Base-by-base conservation (phyloP, 2,888 invertebrate genomes). In the Erebia ligea region DNA sequence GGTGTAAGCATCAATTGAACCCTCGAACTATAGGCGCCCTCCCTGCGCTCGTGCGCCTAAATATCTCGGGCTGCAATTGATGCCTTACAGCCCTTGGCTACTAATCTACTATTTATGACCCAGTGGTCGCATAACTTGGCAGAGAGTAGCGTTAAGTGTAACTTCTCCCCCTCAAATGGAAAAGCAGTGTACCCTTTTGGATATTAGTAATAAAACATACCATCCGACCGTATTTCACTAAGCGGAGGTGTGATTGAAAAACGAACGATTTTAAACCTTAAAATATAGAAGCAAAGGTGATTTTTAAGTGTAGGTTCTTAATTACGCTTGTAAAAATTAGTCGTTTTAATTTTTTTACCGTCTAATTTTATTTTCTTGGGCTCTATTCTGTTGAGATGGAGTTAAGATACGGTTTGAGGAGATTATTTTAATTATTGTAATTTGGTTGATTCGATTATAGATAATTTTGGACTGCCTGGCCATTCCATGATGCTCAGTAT, bases 101-200 rank as follows among this genome's bases (percentile, higher is more conserved):
- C 6, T 21, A 0, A 10, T 0, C 10, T 21, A 10, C 3, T n/a
- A 21, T 6, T 6, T 21, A 13, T 8, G 45, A 62, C 62, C 62
- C 19, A 21, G 25, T 62, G 62, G 48, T 21, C 48, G 1, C 11
- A 19, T 62, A 45, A 6, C 25, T 21, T 48, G 8, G 9, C 19
- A 48, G 5, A n/a, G 3, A 3, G 34, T 2, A 40, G 10, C 34
- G 10, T 15, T 21, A 8, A 0, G 11, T 48, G 21, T 45, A 61
- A 42, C 64, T 19, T 9, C 42, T 6, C 40, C 17, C 17, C 72
- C 73, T 70, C 79, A 83, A 82, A 80, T 77, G 81, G 78, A 17
- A 19, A 79, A 65, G 81, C 80, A 80, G 76, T 83, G 83, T 77
- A 81, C 83, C 82, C 83, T 82, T 82, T 82, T 82, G 85, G 82